These are phyloP conservation scores for Myrmecophaga tridactyla DNA, from an alignment of 2,113 vertebrate genomes.

Conservation along the genomic window DNA sequence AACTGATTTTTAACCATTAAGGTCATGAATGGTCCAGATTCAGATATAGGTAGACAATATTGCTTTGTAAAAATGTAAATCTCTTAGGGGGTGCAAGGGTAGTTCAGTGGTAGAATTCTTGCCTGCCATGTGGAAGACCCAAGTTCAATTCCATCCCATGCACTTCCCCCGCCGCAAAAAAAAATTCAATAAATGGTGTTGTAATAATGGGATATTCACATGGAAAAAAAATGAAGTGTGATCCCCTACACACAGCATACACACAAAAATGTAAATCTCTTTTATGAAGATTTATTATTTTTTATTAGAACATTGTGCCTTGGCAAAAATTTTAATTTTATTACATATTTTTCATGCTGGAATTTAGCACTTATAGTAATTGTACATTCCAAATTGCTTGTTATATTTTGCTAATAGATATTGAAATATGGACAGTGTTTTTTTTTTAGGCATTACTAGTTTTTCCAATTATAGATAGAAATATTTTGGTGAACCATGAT, in stretches of 20 bases:
- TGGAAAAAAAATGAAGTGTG: too few species aligned
- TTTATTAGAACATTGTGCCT: background rate
- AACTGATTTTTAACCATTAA: background rate
- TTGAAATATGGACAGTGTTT: background rate
- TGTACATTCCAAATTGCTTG: background rate
- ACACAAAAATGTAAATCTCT: background rate
- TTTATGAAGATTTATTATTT: constrained; percentile 18
- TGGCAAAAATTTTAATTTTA: constrained; percentile 2
- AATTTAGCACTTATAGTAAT: background rate
- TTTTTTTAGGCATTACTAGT: background rate
- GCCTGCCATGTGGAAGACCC: too few species aligned
- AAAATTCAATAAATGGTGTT: too few species aligned
- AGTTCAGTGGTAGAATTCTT: too few species aligned
- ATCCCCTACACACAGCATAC: too few species aligned
- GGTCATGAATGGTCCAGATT: too few species aligned
- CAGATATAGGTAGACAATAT: too few species aligned
- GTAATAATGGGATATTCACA: too few species aligned
- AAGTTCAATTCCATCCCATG: too few species aligned
- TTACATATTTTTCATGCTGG: background rate
- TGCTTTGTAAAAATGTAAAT: too few species aligned
- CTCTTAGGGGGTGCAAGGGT: too few species aligned
- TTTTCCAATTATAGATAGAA: background rate
- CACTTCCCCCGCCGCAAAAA: too few species aligned
- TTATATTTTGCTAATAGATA: background rate
- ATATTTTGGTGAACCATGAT: constrained; percentile 1